phyloP scores from a whole-genome alignment of 2,888 invertebrate species.

The Hofmannophila pseudospretella region DNA sequence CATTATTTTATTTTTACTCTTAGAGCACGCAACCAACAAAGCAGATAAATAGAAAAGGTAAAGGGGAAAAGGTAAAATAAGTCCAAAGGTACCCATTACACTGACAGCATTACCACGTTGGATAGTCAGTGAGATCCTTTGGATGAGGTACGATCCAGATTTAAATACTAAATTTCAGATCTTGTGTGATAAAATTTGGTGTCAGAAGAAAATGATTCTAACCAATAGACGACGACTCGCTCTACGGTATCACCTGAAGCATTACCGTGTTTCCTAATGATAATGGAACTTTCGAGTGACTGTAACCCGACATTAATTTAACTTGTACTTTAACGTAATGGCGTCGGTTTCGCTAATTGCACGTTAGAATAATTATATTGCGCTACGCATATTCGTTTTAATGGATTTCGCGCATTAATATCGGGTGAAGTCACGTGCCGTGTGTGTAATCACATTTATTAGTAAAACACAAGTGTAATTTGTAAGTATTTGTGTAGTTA shows the following conservation, averaged over 20 bases:
- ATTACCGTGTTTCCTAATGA: slow-evolving; percentile 66
- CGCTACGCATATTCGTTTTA: slow-evolving; percentile 58
- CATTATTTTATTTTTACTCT: too few relatives aligned
- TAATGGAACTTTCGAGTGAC: slow-evolving; percentile 75
- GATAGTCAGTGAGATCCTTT: too few relatives aligned
- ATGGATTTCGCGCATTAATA: slow-evolving; percentile 36
- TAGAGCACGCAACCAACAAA: too few relatives aligned
- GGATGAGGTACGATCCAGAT: too few relatives aligned
- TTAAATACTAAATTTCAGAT: too few relatives aligned
- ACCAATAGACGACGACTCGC: too few relatives aligned
- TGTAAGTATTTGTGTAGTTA: neutral
- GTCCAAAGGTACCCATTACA: too few relatives aligned
- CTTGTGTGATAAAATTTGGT: too few relatives aligned
- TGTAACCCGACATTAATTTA: slow-evolving; percentile 73
- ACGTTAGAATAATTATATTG: slow-evolving; percentile 70
- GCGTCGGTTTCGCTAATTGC: slow-evolving; percentile 75
- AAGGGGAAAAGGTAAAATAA: too few relatives aligned
- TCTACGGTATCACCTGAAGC: slow-evolving; percentile 58
- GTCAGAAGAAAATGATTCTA: too few relatives aligned
- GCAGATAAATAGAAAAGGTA: too few relatives aligned
- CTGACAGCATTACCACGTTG: too few relatives aligned
- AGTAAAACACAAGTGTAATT: neutral
- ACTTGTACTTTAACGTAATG: slow-evolving; percentile 70
- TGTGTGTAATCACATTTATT: neutral
- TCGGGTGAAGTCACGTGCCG: slow-evolving; percentile 2